A percentile compares a stretch with the other conserved stretches of the same genome.
Conservation (phyloP, 1,140 invertebrate species). For the Batillaria attramentaria region DNA sequence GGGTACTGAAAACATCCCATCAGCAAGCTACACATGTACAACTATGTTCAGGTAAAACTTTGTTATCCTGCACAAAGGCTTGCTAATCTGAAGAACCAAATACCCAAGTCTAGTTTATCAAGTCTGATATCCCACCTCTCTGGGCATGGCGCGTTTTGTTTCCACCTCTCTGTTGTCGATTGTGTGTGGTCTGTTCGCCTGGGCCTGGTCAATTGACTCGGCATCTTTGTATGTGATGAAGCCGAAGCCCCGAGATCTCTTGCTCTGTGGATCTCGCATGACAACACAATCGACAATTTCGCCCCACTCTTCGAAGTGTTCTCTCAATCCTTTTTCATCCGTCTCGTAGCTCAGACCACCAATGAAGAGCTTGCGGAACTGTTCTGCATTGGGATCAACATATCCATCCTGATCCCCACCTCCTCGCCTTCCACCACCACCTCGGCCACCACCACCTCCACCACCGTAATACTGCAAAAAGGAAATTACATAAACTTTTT, state of each 20-base stretch:
- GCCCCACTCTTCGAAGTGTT: slow-evolving; percentile 98
- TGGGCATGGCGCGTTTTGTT: slow-evolving; percentile 95
- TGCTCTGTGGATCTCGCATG: slow-evolving; percentile 96
- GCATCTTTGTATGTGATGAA: slow-evolving; percentile 95
- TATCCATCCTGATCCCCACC: slow-evolving; percentile 31
- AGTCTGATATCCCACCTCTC: slow-evolving; percentile 47
- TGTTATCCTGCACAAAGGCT: slow-evolving; percentile 14
- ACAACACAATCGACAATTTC: slow-evolving; percentile 98
- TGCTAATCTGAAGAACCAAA: neutral
- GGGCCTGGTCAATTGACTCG: slow-evolving; percentile 95
- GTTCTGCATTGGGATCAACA: slow-evolving; percentile 49
- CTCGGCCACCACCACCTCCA: slow-evolving; percentile 30
- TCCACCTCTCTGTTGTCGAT: slow-evolving; percentile 92
- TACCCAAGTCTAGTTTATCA: too few relatives aligned
- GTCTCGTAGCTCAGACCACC: slow-evolving; percentile 79
- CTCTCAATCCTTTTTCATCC: slow-evolving; percentile 91
- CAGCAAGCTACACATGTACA: neutral
- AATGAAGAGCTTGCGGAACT: slow-evolving; percentile 82
- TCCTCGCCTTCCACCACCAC: slow-evolving; percentile 11
- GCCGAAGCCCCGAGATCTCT: slow-evolving; percentile 79
- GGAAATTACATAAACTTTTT: too few relatives aligned
- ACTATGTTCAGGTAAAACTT: neutral
- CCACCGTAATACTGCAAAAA: too few relatives aligned
- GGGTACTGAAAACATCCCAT: neutral
- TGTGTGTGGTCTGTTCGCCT: slow-evolving; percentile 86